phyloP scores from a whole-genome alignment of 1,140 invertebrate species.

The Drosophila pallidifrons region DNA sequence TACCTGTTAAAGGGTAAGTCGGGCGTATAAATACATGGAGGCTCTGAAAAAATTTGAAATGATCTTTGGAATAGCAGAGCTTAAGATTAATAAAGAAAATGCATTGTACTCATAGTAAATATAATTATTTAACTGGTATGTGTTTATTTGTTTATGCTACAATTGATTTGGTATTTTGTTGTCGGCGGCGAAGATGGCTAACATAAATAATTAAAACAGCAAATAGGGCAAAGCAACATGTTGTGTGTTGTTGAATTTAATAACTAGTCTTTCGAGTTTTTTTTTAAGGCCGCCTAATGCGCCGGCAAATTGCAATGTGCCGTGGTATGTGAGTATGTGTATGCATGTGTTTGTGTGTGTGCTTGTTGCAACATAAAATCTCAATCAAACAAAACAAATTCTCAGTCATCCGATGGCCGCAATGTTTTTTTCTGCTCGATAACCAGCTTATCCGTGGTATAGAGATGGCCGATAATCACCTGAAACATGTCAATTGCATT shows the following conservation, averaged over 20 bases:
- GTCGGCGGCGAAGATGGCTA: conserved; percentile 21
- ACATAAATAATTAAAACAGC: conserved; percentile 24
- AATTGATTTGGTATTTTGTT: conserved; percentile 10
- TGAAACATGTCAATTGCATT: conserved; percentile 73
- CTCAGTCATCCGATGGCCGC: conserved; percentile 66
- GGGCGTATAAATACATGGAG: too few relatives aligned
- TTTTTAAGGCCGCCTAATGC: conserved; percentile 27
- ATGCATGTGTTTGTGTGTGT: neutral
- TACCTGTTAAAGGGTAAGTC: too few relatives aligned
- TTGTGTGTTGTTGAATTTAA: conserved; percentile 4
- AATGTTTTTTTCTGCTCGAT: conserved; percentile 86
- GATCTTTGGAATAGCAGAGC: too few relatives aligned
- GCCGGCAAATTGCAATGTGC: conserved; percentile 28
- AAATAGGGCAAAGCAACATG: conserved; percentile 8
- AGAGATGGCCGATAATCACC: conserved; percentile 87
- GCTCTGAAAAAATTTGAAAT: too few relatives aligned
- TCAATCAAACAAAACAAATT: neutral
- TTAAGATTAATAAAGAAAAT: too few relatives aligned
- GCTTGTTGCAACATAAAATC: conserved; percentile 7
- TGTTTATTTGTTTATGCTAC: conserved; percentile 19
- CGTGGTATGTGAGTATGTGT: conserved; percentile 20
- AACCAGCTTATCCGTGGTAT: conserved; percentile 86
- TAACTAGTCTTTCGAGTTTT: conserved; percentile 61
- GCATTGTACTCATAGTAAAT: too few relatives aligned
- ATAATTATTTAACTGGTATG: too few relatives aligned